Evolutionary conservation across 2,797 vertebrate genomes (phyloP), one percentile per base, ranked within the genome.

Genomic region (Pseudochirops corinnae): DNA sequence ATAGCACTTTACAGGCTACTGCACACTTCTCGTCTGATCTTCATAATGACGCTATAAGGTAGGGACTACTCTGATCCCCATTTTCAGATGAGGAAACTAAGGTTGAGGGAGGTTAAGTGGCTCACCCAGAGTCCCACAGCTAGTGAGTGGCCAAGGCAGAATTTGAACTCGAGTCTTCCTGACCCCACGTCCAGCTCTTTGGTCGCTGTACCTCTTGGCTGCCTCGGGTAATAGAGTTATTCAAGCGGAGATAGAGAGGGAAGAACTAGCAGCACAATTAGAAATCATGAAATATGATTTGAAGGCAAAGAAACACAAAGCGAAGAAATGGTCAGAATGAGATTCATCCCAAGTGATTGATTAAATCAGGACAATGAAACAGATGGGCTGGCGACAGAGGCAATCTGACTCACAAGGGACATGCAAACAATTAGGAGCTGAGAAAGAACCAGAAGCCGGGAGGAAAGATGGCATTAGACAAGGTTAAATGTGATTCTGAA

Each of bases 401-500:
- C 74, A 87, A 50, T 87, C 74, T 87, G 74, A 87, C 74, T 87
- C 50, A 87, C 39, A 50, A 87, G 74, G 46, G 74, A 87, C 50
- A 26, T 46, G 50, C 74, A 11, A 50, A 50, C 74, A 87, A 87
- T 87, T 87, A 87, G 74, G 21, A 87, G 46, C 74, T 87, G 74
- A 46, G 74, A 50, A 50, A 87, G 39, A 87, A 87, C 46, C 74
- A 87, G 50, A 87, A 87, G 74, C 74, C 26, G 74, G 39, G 46
- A 50, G 74, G 26, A 87, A 87, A 87, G 46, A 87, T 87, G 74
- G 74, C 50, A 50, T 87, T 87, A 87, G 74, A 87, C 74, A 87
- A 87, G 74, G 74, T 87, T 87, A 87, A 87, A 87, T 50, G 39
- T 87, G 74, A 87, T 87, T 87, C 46, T 87, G 74, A 87, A 87